Conservation (phyloP, 2,888 invertebrate species). For the Germaria angustata region DNA sequence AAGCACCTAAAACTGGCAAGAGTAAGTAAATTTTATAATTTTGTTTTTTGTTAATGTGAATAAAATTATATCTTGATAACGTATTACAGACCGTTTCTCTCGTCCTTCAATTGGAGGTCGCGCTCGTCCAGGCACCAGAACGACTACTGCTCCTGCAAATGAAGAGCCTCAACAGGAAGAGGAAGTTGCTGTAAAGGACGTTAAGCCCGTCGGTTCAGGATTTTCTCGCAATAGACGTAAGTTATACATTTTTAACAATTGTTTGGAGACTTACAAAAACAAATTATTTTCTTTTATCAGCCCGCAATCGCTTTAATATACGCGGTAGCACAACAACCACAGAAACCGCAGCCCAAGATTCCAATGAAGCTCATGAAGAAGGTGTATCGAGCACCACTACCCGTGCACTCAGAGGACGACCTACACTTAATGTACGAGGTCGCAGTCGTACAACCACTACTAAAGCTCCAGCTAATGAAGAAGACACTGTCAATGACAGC, state of each 20-base stretch:
- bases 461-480: slow-evolving; percentile 71
- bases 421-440: slow-evolving; percentile 76
- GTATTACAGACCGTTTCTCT: slow-evolving; percentile 76
- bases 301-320: slow-evolving; percentile 79
- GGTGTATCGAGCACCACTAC: slow-evolving; percentile 74
- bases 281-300: slow-evolving; percentile 65
- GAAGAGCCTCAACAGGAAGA: slow-evolving; percentile 73
- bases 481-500: slow-evolving; percentile 59
- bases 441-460: slow-evolving; percentile 77
- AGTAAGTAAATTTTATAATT: slow-evolving; percentile 70
- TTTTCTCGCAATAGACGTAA: slow-evolving; percentile 78
- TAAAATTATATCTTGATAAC: neutral
- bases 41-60: neutral
- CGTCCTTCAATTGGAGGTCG: slow-evolving; percentile 79
- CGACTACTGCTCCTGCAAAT: slow-evolving; percentile 71
- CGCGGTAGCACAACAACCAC: slow-evolving; percentile 76
- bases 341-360: slow-evolving; percentile 71
- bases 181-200: slow-evolving; percentile 73
- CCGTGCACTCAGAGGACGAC: slow-evolving; percentile 75
- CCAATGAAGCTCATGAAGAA: slow-evolving; percentile 70
- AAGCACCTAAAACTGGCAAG: slow-evolving; percentile 75
- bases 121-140: slow-evolving; percentile 73
- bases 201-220: slow-evolving; percentile 75
- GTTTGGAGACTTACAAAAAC: neutral
- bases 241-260: slow-evolving; percentile 49